Evolutionary conservation across 2,797 vertebrate species (phyloP).

Genomic region (Zalophus californianus): DNA sequence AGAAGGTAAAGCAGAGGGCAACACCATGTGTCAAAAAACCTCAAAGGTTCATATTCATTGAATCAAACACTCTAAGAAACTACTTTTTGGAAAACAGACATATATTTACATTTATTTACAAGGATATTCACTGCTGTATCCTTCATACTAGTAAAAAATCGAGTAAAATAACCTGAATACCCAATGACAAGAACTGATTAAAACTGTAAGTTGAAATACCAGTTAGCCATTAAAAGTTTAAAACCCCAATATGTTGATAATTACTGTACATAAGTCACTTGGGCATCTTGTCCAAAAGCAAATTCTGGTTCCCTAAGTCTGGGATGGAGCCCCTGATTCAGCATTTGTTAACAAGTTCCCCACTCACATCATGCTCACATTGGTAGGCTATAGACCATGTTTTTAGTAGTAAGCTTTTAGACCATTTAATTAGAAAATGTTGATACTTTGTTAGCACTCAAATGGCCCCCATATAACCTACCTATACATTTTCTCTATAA

Average conservation of each 20-base stretch:
- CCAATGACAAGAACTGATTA: not conserved
- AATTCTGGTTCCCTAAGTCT: not conserved
- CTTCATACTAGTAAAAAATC: not conserved
- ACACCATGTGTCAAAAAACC: not conserved
- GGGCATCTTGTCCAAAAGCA: not conserved
- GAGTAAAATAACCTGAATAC: slow-evolving; percentile 1
- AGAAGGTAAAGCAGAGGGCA: not conserved
- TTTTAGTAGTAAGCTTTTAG: not conserved
- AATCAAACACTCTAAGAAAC: slow-evolving; percentile 17
- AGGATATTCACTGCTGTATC: not conserved
- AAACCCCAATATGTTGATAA: not conserved
- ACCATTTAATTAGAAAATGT: not conserved
- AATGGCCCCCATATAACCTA: not conserved
- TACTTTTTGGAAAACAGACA: not conserved
- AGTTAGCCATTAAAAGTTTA: not conserved
- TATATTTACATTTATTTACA: not conserved
- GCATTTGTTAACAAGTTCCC: not conserved
- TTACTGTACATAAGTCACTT: not conserved
- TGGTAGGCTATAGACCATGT: not conserved
- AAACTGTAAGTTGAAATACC: not conserved
- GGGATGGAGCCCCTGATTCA: not conserved
- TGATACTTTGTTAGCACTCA: not conserved
- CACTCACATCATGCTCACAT: not conserved
- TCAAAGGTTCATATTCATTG: not conserved
- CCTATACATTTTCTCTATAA: not conserved